These are phyloP conservation scores for Corvus hawaiiensis DNA, from an alignment of 2,113 vertebrate species.

Conservation along the genomic window DNA sequence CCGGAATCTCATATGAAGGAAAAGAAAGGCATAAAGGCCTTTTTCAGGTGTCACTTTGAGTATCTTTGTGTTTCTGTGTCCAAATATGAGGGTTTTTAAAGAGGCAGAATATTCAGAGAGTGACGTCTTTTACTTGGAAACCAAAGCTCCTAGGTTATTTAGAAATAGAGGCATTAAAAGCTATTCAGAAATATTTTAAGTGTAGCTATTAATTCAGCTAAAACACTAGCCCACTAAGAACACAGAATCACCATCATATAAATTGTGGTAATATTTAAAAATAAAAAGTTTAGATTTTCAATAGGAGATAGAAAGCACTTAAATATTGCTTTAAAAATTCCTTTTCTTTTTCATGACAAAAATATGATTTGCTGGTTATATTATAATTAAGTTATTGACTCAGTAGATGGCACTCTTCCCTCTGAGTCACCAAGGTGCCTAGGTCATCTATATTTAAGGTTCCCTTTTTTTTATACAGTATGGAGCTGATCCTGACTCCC, in stretches of 20 bases:
- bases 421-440: neutral
- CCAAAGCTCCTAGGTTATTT: neutral
- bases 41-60: neutral
- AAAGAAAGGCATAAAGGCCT: neutral
- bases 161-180: neutral
- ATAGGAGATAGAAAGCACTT: neutral
- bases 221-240: neutral
- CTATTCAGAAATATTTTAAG: neutral
- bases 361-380: neutral
- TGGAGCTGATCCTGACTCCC: neutral
- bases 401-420: conserved; percentile 53
- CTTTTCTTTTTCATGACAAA: neutral
- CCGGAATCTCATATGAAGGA: neutral
- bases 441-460: neutral
- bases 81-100: neutral
- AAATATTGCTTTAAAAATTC: neutral
- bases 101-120: neutral
- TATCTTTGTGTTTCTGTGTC: neutral
- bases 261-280: neutral
- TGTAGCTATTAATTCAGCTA: neutral
- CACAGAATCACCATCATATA: neutral
- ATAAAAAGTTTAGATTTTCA: neutral
- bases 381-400: conserved; percentile 3
- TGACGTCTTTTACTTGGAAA: neutral
- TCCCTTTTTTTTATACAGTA: neutral